Evolutionary conservation across 2,888 invertebrate species (phyloP).

Genomic region (Dasysyrphus albostriatus): DNA sequence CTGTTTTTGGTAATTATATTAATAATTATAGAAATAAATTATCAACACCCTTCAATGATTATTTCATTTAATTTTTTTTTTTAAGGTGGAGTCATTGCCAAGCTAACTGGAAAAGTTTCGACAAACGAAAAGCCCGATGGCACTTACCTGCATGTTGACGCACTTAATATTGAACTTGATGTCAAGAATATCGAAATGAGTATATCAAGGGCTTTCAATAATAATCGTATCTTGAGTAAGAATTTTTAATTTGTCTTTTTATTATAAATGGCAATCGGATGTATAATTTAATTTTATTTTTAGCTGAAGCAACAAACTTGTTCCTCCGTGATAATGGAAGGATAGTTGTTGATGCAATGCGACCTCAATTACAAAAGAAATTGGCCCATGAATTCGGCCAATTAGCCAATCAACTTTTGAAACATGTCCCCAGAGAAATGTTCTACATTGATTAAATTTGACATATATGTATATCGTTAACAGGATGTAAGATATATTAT

Average conservation of each 20-base stretch:
- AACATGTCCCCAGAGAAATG: slow-evolving; percentile 87
- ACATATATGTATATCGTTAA: background rate
- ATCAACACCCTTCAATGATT: background rate
- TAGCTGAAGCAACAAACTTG: slow-evolving; percentile 89
- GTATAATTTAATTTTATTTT: slow-evolving; percentile 7
- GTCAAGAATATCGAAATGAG: slow-evolving; percentile 87
- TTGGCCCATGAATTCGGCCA: slow-evolving; percentile 87
- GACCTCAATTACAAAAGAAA: slow-evolving; percentile 88
- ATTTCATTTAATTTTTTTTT: slow-evolving; percentile 39
- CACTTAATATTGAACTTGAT: slow-evolving; percentile 86
- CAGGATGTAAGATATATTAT: background rate
- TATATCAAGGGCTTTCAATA: slow-evolving; percentile 88
- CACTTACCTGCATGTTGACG: slow-evolving; percentile 87
- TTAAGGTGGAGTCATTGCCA: slow-evolving; percentile 86
- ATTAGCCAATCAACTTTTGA: slow-evolving; percentile 88
- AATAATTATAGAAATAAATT: background rate
- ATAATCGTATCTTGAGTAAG: slow-evolving; percentile 89
- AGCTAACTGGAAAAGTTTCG: slow-evolving; percentile 86
- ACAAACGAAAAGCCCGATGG: slow-evolving; percentile 83
- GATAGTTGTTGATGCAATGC: slow-evolving; percentile 89
- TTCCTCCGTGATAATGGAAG: slow-evolving; percentile 89
- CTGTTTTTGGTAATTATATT: slow-evolving; percentile 85
- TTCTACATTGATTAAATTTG: slow-evolving; percentile 83
- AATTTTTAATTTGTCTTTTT: slow-evolving; percentile 71
- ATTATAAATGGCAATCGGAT: slow-evolving; percentile 13